These are phyloP conservation scores for Scaptomyza montana DNA, from an alignment of 1,140 invertebrate species.

Conservation along the genomic window DNA sequence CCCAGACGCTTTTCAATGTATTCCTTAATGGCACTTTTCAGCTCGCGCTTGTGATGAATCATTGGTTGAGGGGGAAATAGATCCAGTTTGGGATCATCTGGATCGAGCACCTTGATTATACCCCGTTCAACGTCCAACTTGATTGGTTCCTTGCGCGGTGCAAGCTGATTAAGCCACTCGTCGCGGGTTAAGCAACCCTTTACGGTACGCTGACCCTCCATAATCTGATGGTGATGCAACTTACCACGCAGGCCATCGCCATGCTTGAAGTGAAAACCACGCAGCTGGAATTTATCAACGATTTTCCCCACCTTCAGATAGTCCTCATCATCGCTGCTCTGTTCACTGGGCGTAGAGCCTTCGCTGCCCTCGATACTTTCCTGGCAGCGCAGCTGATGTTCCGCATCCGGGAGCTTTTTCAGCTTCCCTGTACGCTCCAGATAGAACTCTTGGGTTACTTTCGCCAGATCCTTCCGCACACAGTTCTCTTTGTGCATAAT, in stretches of 20 bases:
- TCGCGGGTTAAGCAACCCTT: constrained; percentile 74
- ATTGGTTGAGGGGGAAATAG: constrained; percentile 62
- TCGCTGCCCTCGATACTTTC: constrained; percentile 50
- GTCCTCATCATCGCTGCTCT: constrained; percentile 78
- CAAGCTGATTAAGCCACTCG: constrained; percentile 76
- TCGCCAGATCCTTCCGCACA: constrained; percentile 56
- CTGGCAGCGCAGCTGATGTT: constrained; percentile 57
- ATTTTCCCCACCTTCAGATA: constrained; percentile 73
- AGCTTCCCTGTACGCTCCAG: constrained; percentile 54
- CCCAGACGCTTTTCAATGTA: constrained; percentile 64
- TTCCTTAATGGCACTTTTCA: constrained; percentile 64
- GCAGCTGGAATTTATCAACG: constrained; percentile 62
- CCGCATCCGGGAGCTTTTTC: constrained; percentile 61
- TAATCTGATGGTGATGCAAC: constrained; percentile 67
- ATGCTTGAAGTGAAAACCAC: constrained; percentile 78
- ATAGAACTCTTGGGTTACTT: constrained; percentile 62
- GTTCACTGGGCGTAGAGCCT: constrained; percentile 63
- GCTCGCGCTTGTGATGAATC: constrained; percentile 25
- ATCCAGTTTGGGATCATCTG: constrained; percentile 71
- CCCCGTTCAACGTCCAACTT: constrained; percentile 72
- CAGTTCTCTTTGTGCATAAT: constrained; percentile 67
- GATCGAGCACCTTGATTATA: constrained; percentile 64
- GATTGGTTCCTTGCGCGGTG: constrained; percentile 70
- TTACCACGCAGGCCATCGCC: constrained; percentile 71
- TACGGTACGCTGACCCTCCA: constrained; percentile 64